Percentiles rank a stretch among this genome's conserved stretches.
These are phyloP conservation scores for Aphelinus atriplicis DNA, from an alignment of 1,140 invertebrate genomes.

Conservation along the genomic window DNA sequence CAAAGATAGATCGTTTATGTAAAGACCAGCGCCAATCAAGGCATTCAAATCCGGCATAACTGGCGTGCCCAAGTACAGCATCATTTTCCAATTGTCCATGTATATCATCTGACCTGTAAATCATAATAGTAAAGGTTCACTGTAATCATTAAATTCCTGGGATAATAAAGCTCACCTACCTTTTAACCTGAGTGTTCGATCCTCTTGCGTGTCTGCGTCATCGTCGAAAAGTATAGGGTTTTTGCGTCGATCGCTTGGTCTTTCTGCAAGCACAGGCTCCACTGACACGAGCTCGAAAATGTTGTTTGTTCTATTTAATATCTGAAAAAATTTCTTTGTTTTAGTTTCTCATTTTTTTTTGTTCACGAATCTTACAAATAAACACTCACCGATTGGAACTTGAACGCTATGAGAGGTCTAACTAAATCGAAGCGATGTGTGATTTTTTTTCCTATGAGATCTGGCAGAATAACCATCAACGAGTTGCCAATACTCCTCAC, in stretches of 20 bases:
- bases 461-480: conserved; percentile 88
- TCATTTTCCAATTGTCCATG: conserved; percentile 97
- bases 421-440: conserved; percentile 90
- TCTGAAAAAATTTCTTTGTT: conserved; percentile 69
- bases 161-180: conserved; percentile 63
- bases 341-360: neutral
- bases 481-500: conserved; percentile 91
- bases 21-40: conserved; percentile 88
- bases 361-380: too few species aligned
- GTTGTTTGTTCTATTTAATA: conserved; percentile 93
- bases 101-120: conserved; percentile 94
- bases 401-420: conserved; percentile 91
- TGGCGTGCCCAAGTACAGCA: conserved; percentile 95
- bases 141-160: too few species aligned
- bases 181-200: conserved; percentile 83
- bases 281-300: conserved; percentile 94
- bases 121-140: neutral
- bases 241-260: conserved; percentile 66
- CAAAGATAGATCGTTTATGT: conserved; percentile 97
- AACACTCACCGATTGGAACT: conserved; percentile 88
- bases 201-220: conserved; percentile 71
- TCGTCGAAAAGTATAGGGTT: conserved; percentile 71
- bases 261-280: conserved; percentile 79
- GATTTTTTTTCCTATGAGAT: conserved; percentile 87
- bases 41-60: conserved; percentile 93